A percentile compares a stretch with the other conserved stretches of the same genome.
Evolutionary conservation across 2,888 invertebrate species (phyloP).

Genomic region (Meiosimyza platycephala): DNA sequence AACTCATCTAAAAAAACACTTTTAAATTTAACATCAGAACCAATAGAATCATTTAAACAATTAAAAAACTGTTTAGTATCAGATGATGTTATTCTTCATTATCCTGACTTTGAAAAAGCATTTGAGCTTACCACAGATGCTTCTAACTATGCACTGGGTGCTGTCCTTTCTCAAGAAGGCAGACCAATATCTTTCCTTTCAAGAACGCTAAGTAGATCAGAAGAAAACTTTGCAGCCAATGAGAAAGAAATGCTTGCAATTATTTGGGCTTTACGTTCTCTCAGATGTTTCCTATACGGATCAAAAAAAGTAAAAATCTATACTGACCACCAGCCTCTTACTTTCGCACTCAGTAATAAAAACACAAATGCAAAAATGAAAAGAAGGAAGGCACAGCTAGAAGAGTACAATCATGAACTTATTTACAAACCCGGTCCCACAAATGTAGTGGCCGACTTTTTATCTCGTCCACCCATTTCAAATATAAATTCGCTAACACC

Average conservation of each 20-base stretch:
- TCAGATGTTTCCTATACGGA: background rate
- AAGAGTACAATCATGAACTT: too few species aligned
- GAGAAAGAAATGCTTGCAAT: background rate
- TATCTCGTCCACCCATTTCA: too few species aligned
- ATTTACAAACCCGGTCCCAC: too few species aligned
- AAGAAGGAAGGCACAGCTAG: background rate
- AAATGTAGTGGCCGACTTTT: too few species aligned
- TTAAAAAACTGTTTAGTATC: too few species aligned
- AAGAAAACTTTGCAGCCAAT: background rate
- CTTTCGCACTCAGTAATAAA: background rate
- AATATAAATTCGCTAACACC: too few species aligned
- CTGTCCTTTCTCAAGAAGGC: slow-evolving; percentile 34
- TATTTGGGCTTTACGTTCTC: background rate
- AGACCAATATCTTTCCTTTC: slow-evolving; percentile 33
- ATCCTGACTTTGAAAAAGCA: slow-evolving; percentile 38
- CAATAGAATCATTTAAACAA: too few species aligned
- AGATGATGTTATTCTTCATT: too few species aligned
- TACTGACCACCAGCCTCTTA: background rate
- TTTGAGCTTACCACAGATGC: slow-evolving; percentile 40
- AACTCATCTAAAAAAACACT: too few species aligned
- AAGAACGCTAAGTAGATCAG: background rate
- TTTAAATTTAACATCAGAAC: too few species aligned
- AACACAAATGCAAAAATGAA: background rate
- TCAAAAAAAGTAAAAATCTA: background rate
- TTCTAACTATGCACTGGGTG: slow-evolving; percentile 37